A percentile compares a stretch with the other conserved stretches of the same genome.
phyloP scores from a whole-genome alignment of 2,888 invertebrate genomes.

The Elegia similella region DNA sequence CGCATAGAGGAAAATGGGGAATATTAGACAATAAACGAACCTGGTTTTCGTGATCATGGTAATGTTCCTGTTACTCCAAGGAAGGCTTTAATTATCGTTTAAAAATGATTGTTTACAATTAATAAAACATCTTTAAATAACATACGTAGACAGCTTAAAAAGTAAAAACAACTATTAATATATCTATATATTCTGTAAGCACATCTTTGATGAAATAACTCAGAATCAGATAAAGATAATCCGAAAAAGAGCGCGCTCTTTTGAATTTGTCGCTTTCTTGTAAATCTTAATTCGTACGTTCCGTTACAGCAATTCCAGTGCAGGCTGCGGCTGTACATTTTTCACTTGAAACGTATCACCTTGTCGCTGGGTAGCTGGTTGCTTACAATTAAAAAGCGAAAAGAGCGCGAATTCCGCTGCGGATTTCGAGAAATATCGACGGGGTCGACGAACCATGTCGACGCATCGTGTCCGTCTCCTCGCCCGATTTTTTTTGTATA shows the following conservation, averaged over 20 bases:
- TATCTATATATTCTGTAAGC: too few species aligned
- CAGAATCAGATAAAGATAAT: constrained; percentile 31
- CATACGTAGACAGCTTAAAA: too few species aligned
- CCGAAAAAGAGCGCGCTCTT: constrained; percentile 41
- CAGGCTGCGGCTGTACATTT: constrained; percentile 59
- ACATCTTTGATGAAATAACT: too few species aligned
- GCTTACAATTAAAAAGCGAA: constrained; percentile 80
- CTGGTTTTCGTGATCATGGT: too few species aligned
- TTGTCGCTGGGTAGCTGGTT: constrained; percentile 70
- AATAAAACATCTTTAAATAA: too few species aligned
- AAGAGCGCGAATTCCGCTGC: constrained; percentile 74
- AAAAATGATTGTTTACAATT: too few species aligned
- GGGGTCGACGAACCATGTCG: constrained; percentile 75
- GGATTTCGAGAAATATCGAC: constrained; percentile 80
- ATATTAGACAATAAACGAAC: too few species aligned
- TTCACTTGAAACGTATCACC: constrained; percentile 75
- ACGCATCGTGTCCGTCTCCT: constrained; percentile 74
- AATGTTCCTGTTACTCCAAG: too few species aligned
- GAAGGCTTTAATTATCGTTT: too few species aligned
- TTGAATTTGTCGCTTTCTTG: constrained; percentile 61
- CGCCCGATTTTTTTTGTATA: constrained; percentile 58
- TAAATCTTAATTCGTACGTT: constrained; percentile 66
- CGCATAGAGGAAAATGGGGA: too few species aligned
- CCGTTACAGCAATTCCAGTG: constrained; percentile 70
- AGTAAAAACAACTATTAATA: too few species aligned